Conservation (phyloP, 2,888 invertebrate species). For the Nephrocerus scutellatus region DNA sequence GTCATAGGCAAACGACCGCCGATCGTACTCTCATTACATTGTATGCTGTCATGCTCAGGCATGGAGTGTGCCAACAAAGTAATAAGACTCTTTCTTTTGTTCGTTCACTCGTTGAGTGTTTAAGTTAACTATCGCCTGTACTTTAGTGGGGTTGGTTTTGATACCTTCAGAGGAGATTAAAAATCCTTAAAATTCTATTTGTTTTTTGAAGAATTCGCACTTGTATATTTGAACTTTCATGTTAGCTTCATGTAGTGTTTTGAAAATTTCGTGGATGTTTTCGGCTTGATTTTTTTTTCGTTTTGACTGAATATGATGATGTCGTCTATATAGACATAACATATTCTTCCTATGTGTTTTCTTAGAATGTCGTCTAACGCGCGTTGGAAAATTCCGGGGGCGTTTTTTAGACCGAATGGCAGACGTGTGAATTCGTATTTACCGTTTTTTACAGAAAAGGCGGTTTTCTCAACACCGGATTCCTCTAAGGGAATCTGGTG, state of each 20-base stretch:
- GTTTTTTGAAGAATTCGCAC: conserved; percentile 14
- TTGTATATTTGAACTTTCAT: conserved; percentile 17
- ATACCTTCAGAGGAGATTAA: no score
- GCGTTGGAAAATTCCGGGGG: conserved; percentile 19
- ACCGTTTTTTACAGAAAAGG: conserved; percentile 13
- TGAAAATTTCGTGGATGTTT: conserved; percentile 13
- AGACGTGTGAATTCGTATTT: conserved; percentile 17
- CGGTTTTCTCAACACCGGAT: conserved; percentile 15
- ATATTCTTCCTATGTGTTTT: conserved; percentile 10
- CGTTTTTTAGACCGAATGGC: conserved; percentile 15
- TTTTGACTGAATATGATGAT: no score
- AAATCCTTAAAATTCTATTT: conserved; percentile 18
- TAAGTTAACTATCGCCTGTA: no score
- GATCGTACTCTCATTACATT: no score
- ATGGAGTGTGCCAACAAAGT: no score
- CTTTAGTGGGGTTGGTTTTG: no score
- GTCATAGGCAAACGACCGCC: no score
- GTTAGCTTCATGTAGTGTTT: conserved; percentile 6
- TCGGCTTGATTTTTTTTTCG: conserved; percentile 9
- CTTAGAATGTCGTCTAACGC: conserved; percentile 17
- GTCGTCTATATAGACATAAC: conserved; percentile 18
- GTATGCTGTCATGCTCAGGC: no score
- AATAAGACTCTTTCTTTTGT: no score
- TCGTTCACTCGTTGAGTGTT: no score
- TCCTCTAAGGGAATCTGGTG: no score